Evolutionary conservation across 2,797 vertebrate genomes (phyloP), one percentile per base, ranked within the genome.

Genomic region (Spizella passerina): DNA sequence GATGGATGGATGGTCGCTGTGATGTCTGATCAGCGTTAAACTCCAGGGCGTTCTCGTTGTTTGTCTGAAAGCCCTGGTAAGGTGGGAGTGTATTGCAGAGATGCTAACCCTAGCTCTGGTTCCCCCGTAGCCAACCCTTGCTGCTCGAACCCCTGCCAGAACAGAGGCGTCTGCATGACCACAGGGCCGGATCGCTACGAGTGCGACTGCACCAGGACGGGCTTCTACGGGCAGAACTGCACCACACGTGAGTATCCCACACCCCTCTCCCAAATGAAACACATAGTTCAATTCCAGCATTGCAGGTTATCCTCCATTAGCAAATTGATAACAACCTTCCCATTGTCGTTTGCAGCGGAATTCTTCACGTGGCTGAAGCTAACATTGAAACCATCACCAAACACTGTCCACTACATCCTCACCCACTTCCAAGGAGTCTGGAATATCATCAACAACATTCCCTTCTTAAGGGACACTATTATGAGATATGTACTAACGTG

Each of bases 401-500:
- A 99, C 95, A 99, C 99, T 1, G 98, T 99, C 52, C 99, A 99
- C 93, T 98, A 99, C 93, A 98, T 99, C 75, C 98, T 99, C 38
- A 99, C 99, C 12, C 99, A 99, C 94, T 99, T 99, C 96, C 98
- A 98, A 96, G 98, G 98, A 34, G 97, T 98, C 96, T 99, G 99
- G 99, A 98, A 98, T 94, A 98, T 99, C 46, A 34, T 99, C 87
- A 99, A 99, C 97, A 99, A 97, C 68, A 97, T 99, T 83, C 97
- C 99, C 8, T 99, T 99, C 93, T 91, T 99, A 70, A 96, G 98
- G 22, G 97, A 99, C 66, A 27, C 69, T 66, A 99, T 99, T 91
- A 99, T 99, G 99, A 98, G 97, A 97, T 99, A 99, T 1, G 99
- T 99, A 27, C 96, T 99, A 81, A 99, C 97, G 8, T 99, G 99